phyloP scores from a whole-genome alignment of 2,113 vertebrate species.

The Siniperca chuatsi region DNA sequence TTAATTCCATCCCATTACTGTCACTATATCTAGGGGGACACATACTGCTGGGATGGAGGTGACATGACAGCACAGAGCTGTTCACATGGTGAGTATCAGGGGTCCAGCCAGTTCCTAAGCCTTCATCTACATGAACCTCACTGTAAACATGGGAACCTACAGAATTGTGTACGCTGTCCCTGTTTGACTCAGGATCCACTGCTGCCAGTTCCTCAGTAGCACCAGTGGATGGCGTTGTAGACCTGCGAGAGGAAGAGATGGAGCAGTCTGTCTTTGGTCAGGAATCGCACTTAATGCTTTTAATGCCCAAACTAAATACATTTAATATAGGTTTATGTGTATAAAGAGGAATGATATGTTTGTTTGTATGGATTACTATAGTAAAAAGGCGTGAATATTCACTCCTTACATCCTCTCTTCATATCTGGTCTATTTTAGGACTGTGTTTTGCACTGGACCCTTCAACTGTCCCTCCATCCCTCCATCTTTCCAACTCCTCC shows the following conservation, averaged over 20 bases:
- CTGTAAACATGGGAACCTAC: not conserved
- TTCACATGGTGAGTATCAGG: slow-evolving; percentile 39
- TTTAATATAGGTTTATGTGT: not conserved
- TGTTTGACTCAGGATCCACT: slow-evolving; percentile 1
- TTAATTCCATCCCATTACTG: not conserved
- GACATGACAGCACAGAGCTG: not conserved
- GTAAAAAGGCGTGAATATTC: not conserved
- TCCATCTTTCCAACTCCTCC: slow-evolving; percentile 73
- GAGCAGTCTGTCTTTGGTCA: slow-evolving; percentile 73
- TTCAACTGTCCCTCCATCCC: slow-evolving; percentile 48
- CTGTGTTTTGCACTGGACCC: slow-evolving; percentile 76
- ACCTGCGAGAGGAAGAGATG: slow-evolving; percentile 81
- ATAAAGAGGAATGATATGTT: not conserved
- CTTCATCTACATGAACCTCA: not conserved
- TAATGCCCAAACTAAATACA: not conserved
- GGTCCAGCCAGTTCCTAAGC: not conserved
- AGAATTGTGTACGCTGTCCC: not conserved
- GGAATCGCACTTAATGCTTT: not conserved
- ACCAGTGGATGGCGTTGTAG: slow-evolving; percentile 72
- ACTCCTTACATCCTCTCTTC: not conserved
- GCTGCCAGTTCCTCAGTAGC: not conserved
- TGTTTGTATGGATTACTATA: not conserved
- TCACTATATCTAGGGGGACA: slow-evolving; percentile 1
- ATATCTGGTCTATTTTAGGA: slow-evolving; percentile 55
- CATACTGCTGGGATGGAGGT: not conserved